Conservation (phyloP, 2,113 vertebrate genomes). For the Callionymus lyra region DNA sequence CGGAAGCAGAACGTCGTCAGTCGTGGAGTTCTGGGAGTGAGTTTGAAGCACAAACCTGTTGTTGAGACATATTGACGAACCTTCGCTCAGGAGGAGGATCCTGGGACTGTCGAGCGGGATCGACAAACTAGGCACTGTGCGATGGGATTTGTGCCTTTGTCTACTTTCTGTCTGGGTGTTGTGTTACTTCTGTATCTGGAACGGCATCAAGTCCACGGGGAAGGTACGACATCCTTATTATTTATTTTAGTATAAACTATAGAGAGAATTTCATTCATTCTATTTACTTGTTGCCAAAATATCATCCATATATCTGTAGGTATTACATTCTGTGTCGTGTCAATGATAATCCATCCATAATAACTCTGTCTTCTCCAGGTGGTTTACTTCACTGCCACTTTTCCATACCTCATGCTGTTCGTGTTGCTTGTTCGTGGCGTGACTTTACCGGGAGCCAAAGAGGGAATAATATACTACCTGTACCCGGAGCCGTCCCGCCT, state of each 20-base stretch:
- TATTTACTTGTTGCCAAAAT: no score
- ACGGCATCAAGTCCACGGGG: slow-evolving; percentile 24
- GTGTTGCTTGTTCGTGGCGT: slow-evolving; percentile 21
- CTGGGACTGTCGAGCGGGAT: slow-evolving; percentile 20
- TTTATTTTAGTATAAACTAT: no score
- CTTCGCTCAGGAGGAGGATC: slow-evolving; percentile 9
- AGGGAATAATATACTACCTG: slow-evolving; percentile 24
- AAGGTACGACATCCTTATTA: slow-evolving; percentile 21
- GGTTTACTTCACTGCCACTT: slow-evolving; percentile 22
- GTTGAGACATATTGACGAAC: no score
- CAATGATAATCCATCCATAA: no score
- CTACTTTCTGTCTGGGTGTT: slow-evolving; percentile 21
- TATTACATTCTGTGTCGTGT: no score
- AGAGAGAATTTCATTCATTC: no score
- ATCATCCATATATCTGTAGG: no score
- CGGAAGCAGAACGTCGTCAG: slow-evolving; percentile 14
- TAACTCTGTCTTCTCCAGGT: slow-evolving; percentile 5
- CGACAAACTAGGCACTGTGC: slow-evolving; percentile 18
- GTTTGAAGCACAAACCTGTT: background rate
- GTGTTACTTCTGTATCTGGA: slow-evolving; percentile 32
- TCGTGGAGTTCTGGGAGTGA: slow-evolving; percentile 29
- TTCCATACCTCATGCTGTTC: slow-evolving; percentile 27
- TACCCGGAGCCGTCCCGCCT: slow-evolving; percentile 15
- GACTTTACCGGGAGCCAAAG: slow-evolving; percentile 18
- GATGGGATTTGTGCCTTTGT: slow-evolving; percentile 27